A percentile compares a stretch with the other conserved stretches of the same genome.
These are phyloP conservation scores for Drosophila dunni DNA, from an alignment of 1,140 invertebrate genomes.

Conservation along the genomic window DNA sequence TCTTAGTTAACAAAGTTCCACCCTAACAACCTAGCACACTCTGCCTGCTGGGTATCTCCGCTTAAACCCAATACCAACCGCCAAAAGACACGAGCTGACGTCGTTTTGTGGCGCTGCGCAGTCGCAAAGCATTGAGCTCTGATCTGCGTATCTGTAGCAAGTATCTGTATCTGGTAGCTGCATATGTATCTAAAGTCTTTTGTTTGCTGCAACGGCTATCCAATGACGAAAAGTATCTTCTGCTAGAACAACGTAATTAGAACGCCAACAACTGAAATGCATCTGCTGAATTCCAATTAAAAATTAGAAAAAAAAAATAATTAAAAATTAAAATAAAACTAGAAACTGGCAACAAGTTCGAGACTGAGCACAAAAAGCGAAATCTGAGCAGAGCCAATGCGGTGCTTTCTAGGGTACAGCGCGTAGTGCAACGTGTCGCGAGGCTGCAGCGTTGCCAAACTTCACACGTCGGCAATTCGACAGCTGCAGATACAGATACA, in stretches of 20 bases:
- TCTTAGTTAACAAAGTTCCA: no score
- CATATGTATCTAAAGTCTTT: slow-evolving; percentile 17
- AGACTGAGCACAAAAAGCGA: slow-evolving; percentile 58
- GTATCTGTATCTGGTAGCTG: slow-evolving; percentile 14
- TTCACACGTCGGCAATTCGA: background rate
- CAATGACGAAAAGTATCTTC: slow-evolving; percentile 16
- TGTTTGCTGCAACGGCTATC: slow-evolving; percentile 2
- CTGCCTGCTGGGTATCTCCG: no score
- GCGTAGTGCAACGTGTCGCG: background rate
- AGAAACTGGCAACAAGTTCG: slow-evolving; percentile 21
- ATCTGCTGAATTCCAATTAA: slow-evolving; percentile 77
- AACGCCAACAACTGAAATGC: slow-evolving; percentile 71
- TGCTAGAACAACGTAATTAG: slow-evolving; percentile 62
- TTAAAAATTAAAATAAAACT: background rate
- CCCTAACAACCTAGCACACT: no score
- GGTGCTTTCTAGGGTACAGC: background rate
- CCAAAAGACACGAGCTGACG: slow-evolving; percentile 17
- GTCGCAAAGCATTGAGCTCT: slow-evolving; percentile 19
- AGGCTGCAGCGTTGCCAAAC: slow-evolving; percentile 3
- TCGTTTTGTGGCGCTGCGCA: slow-evolving; percentile 3
- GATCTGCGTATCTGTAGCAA: slow-evolving; percentile 25
- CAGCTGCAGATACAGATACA: slow-evolving; percentile 16
- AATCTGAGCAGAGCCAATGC: slow-evolving; percentile 44
- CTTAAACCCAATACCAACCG: slow-evolving; percentile 26
- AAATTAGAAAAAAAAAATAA: background rate